Percentiles rank a stretch among this genome's conserved stretches.
Evolutionary conservation across 2,888 invertebrate genomes (phyloP).

Genomic region (Hymenopus coronatus): DNA sequence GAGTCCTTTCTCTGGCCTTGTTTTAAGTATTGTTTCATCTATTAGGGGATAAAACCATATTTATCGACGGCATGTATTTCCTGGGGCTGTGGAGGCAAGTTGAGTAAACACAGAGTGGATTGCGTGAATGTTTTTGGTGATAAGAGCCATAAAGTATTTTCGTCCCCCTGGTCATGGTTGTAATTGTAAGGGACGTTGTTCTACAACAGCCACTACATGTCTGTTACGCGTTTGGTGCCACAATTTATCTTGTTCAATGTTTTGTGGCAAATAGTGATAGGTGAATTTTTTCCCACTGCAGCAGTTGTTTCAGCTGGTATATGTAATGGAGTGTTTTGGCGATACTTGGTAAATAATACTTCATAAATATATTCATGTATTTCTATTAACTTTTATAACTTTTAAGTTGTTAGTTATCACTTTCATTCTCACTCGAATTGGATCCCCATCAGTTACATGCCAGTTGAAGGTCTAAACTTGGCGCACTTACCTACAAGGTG

Average conservation of each 20-base stretch:
- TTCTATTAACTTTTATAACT: too few species aligned
- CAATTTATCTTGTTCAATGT: not conserved
- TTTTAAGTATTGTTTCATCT: not conserved
- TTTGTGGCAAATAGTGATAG: not conserved
- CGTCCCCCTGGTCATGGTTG: not conserved
- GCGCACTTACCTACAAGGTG: too few species aligned
- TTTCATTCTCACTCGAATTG: too few species aligned
- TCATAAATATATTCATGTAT: too few species aligned
- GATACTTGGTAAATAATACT: too few species aligned
- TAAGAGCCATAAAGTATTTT: not conserved
- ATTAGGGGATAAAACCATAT: not conserved
- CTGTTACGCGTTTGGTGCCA: not conserved
- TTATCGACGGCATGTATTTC: not conserved
- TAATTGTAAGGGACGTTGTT: not conserved
- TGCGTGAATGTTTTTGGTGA: not conserved
- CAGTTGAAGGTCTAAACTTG: too few species aligned
- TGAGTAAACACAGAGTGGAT: not conserved
- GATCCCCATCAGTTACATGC: too few species aligned
- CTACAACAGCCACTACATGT: not conserved
- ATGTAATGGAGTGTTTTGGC: too few species aligned
- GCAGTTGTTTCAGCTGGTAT: not conserved
- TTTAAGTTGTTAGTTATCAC: too few species aligned
- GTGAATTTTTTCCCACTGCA: not conserved
- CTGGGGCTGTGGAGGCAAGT: not conserved
- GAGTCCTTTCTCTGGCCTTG: not conserved